Evolutionary conservation across 2,113 vertebrate species (phyloP).

Genomic region (Ifrita kowaldi): DNA sequence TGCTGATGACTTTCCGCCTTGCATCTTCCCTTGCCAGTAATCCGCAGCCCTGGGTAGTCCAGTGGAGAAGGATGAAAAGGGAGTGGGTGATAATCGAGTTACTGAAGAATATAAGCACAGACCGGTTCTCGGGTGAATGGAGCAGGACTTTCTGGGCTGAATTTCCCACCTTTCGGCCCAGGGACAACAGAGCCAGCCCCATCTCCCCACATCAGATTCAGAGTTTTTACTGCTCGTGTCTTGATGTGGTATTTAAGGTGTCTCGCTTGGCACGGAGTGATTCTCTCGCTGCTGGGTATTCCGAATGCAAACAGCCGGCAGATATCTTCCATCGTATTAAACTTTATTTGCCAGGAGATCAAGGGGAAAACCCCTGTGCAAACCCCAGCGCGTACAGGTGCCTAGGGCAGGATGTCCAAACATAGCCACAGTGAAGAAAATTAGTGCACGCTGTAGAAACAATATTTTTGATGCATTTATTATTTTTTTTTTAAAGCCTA

Average conservation of each 20-base stretch:
- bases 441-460: fast-evolving
- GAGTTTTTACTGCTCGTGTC: not conserved
- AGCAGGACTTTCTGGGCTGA: not conserved
- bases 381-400: fast-evolving
- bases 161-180: not conserved
- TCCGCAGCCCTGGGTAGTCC: not conserved
- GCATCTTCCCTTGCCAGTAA: not conserved
- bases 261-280: not conserved
- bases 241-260: not conserved
- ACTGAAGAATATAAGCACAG: no score
- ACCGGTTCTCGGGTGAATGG: fast-evolving
- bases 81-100: not conserved
- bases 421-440: not conserved
- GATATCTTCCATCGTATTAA: not conserved
- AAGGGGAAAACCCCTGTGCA: not conserved
- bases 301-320: not conserved
- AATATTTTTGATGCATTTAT: not conserved
- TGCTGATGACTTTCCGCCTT: not conserved
- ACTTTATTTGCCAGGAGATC: not conserved
- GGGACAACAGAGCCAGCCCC: not conserved
- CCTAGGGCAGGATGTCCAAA: not conserved
- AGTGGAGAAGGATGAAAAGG: not conserved
- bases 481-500: not conserved
- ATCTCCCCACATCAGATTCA: no score
- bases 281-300: not conserved